Evolutionary conservation across 1,140 invertebrate genomes (phyloP), one percentile per base, ranked within the genome.

Genomic region (Nasonia vitripennis): DNA sequence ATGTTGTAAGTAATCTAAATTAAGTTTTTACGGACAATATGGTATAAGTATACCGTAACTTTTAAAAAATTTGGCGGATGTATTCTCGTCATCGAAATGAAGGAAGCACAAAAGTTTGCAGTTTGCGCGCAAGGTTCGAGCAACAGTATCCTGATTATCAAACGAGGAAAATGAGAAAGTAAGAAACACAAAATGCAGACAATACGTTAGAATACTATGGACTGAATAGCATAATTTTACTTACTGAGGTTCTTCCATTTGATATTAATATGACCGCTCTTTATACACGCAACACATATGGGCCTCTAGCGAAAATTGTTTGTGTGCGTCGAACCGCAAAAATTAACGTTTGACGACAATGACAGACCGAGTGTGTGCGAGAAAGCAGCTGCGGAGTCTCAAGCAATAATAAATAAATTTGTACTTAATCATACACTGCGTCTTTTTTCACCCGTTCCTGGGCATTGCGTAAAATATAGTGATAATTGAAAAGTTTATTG

Each of bases 391-490:
- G 67, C 79, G 74, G 86, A 82, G 31, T 88, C 86, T 88, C 84
- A 78, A 87, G 78, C 87, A 88, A 88, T 86, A 88, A 87, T 87
- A 89, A 88, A 89, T 81, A 74, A 88, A 89, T 88, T 89, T 89
- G 88, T 89, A 89, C 88, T 89, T 89, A 89, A 88, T 85, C 55
- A 62, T 17, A 62, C 2, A 17, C 17, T n/a, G 41, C 41, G 41
- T 45, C 41, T 45, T 45, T 9, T 45, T 45, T 45, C 41, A 45
- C 41, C 41, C 5, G 6, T 45, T 45, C 41, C 6, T 45, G 1
- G 10, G 41, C 41, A 6, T 37, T 37, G 34, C 34, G 34, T 37
- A 37, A 37, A 4, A 4, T 37, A 6, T 6, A 37, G 4, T 37
- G 34, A 37, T 37, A 37, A 6, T 37, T 4, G 34, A 37, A 37